A percentile compares a stretch with the other conserved stretches of the same genome.
These are phyloP conservation scores for Syngnathus floridae DNA, from an alignment of 2,113 vertebrate species.

Conservation along the genomic window DNA sequence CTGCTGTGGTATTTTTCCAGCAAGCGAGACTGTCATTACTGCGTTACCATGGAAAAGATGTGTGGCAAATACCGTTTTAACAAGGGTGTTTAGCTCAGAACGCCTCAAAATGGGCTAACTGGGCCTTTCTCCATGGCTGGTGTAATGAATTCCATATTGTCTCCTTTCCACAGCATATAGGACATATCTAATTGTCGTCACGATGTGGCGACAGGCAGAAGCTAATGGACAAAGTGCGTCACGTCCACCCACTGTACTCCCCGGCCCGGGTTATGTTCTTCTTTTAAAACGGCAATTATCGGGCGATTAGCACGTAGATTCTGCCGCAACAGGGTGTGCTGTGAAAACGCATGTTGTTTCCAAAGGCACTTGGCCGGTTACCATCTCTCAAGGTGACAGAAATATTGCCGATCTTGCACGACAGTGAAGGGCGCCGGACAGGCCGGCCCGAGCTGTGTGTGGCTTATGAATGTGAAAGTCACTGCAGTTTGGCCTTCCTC, in stretches of 20 bases:
- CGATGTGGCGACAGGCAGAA: constrained; percentile 6
- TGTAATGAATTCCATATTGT: constrained; percentile 17
- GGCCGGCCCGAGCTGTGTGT: constrained; percentile 39
- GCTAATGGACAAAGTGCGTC: constrained; percentile 24
- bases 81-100: constrained; percentile 27
- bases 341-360: constrained; percentile 72
- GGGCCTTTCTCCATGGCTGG: constrained; percentile 13
- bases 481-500: constrained; percentile 67
- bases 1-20: constrained; percentile 82
- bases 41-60: constrained; percentile 43
- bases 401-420: constrained; percentile 80
- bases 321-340: constrained; percentile 65
- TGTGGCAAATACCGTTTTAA: constrained; percentile 41
- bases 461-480: constrained; percentile 68
- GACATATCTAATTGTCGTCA: not conserved
- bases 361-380: constrained; percentile 69
- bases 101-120: constrained; percentile 28
- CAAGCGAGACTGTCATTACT: constrained; percentile 67
- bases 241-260: constrained; percentile 22
- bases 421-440: constrained; percentile 59
- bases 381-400: constrained; percentile 79
- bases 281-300: constrained; percentile 67
- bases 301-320: constrained; percentile 70
- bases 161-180: constrained; percentile 1
- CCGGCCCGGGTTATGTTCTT: constrained; percentile 59